phyloP scores from a whole-genome alignment of 2,888 invertebrate species.

The Drosophila hawaiiensis region DNA sequence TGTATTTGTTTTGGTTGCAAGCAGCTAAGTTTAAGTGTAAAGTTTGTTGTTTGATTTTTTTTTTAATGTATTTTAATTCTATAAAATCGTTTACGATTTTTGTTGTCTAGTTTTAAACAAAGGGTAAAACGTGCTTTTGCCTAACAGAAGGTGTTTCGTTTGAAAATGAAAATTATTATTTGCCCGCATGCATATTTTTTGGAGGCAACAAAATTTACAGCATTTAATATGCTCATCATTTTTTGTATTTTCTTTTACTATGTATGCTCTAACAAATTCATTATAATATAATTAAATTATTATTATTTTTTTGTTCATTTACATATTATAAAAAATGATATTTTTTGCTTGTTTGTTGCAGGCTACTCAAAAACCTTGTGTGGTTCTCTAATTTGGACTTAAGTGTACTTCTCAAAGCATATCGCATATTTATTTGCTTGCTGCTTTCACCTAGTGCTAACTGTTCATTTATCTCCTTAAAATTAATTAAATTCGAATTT shows the following conservation, averaged over 20 bases:
- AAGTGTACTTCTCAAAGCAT: conserved; percentile 65
- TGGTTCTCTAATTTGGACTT: conserved; percentile 61
- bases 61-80: conserved; percentile 62
- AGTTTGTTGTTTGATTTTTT: conserved; percentile 57
- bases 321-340: conserved; percentile 76
- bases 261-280: conserved; percentile 71
- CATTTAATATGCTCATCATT: conserved; percentile 36
- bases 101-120: conserved; percentile 38
- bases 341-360: conserved; percentile 57
- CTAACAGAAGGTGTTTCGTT: conserved; percentile 36
- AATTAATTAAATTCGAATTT: conserved; percentile 85
- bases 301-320: conserved; percentile 49
- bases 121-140: conserved; percentile 38
- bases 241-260: conserved; percentile 33
- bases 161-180: conserved; percentile 30
- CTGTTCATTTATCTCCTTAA: conserved; percentile 72
- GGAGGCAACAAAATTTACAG: conserved; percentile 52
- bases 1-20: conserved; percentile 81
- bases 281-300: conserved; percentile 55
- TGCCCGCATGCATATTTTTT: conserved; percentile 31
- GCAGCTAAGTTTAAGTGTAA: conserved; percentile 80
- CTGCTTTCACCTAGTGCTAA: conserved; percentile 70
- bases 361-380: conserved; percentile 71
- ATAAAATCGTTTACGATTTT: conserved; percentile 77
- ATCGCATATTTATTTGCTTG: conserved; percentile 69